A percentile compares a stretch with the other conserved stretches of the same genome.
These are phyloP conservation scores for Sinosuthora webbiana DNA, from an alignment of 2,113 vertebrate species.

Conservation along the genomic window DNA sequence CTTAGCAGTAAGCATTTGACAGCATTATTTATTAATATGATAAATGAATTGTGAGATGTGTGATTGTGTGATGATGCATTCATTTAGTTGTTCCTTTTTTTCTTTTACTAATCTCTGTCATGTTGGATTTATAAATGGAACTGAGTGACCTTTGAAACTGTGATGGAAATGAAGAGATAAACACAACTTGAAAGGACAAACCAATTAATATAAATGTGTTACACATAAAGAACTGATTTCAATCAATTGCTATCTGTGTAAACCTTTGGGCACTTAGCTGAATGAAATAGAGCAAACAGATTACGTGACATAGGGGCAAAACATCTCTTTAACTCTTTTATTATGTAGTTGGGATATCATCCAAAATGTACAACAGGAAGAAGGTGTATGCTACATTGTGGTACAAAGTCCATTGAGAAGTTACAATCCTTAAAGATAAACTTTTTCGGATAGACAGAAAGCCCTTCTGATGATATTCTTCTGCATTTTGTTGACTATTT, in stretches of 20 bases:
- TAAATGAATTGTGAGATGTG: slow-evolving; percentile 92
- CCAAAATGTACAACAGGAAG: not conserved
- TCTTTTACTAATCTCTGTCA: slow-evolving; percentile 94
- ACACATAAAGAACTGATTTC: slow-evolving; percentile 77
- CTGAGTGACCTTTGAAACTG: slow-evolving; percentile 95
- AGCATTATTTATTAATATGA: slow-evolving; percentile 94
- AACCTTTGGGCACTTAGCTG: slow-evolving; percentile 66
- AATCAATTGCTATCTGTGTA: slow-evolving; percentile 73
- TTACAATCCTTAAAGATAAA: not conserved
- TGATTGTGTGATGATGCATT: slow-evolving; percentile 90
- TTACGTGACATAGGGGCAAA: slow-evolving; percentile 10
- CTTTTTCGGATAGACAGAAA: not conserved
- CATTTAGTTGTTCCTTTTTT: slow-evolving; percentile 87
- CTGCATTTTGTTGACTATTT: not conserved
- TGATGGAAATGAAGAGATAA: slow-evolving; percentile 96
- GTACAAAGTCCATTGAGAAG: not conserved
- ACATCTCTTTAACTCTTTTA: slow-evolving; percentile 20
- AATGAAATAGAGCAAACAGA: slow-evolving; percentile 34
- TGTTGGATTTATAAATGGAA: slow-evolving; percentile 94
- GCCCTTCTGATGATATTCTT: not conserved
- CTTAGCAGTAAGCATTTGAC: slow-evolving; percentile 85
- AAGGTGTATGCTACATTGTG: not conserved
- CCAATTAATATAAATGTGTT: slow-evolving; percentile 98
- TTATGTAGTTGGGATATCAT: not conserved
- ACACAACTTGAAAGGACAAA: slow-evolving; percentile 98